A percentile compares a stretch with the other conserved stretches of the same genome.
phyloP scores from a whole-genome alignment of 2,797 vertebrate genomes.

The Clarias fuscus region DNA sequence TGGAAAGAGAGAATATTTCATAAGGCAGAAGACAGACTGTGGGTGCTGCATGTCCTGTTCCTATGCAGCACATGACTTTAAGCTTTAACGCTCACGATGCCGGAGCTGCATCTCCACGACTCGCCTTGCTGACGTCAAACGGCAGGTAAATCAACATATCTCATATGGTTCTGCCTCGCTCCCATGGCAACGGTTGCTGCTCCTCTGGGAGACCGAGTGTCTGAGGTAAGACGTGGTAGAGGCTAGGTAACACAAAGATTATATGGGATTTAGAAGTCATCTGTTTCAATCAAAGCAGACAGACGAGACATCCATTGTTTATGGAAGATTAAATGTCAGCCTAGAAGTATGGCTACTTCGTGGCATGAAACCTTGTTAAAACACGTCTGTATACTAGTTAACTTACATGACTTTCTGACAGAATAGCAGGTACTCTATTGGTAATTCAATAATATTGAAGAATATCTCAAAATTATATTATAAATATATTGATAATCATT shows the following conservation, averaged over 20 bases:
- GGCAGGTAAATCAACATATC: slow-evolving; percentile 53
- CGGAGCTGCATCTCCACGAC: slow-evolving; percentile 26
- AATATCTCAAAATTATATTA: background rate
- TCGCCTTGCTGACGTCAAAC: slow-evolving; percentile 43
- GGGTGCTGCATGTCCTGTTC: background rate
- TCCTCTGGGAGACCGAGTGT: slow-evolving; percentile 49
- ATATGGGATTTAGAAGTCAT: slow-evolving; percentile 45
- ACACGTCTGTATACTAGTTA: slow-evolving; percentile 9
- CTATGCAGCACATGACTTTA: background rate
- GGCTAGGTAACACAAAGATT: slow-evolving; percentile 47
- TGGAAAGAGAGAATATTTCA: background rate
- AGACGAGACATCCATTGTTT: background rate
- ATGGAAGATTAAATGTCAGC: slow-evolving; percentile 19
- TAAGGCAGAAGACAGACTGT: background rate
- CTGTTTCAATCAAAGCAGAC: slow-evolving; percentile 16
- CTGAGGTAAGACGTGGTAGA: slow-evolving; percentile 46
- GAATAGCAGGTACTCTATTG: background rate
- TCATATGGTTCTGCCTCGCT: slow-evolving; percentile 30
- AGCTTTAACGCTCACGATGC: slow-evolving; percentile 22
- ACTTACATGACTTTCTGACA: background rate
- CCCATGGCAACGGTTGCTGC: slow-evolving; percentile 51
- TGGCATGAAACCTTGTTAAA: slow-evolving; percentile 1
- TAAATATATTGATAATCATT: background rate
- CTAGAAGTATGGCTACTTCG: background rate
- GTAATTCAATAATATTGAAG: background rate